Base-by-base conservation (phyloP, 2,797 vertebrate genomes). In the Antennarius maculatus region DNA sequence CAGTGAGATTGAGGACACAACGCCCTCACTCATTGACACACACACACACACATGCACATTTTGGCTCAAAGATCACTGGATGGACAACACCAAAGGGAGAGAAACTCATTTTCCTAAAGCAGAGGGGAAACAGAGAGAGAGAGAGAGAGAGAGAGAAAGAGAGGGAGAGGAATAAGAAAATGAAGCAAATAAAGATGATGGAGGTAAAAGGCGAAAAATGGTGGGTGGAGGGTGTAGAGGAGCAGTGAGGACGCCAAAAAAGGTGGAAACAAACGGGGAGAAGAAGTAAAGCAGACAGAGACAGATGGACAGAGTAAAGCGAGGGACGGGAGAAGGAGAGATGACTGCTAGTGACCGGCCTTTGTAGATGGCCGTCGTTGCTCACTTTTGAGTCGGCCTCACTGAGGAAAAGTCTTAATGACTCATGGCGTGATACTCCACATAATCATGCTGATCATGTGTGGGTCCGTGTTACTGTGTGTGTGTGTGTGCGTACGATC, bases 1-100 rank as follows among this genome's bases (percentile, higher is more conserved):
- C 84, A 88, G 72, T 74, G 80, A 85, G 88, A 91, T 88, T 88
- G 89, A 92, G 89, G 87, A 92, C 86, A 68, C 70, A 68, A 54
- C 54, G 69, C 75, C 85, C 86, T 86, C 82, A 78, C 72, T 83
- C 70, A 56, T 69, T 50, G 27, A 68, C 58, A 73, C 58, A 46
- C 54, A 49, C 28, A 14, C 42, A 41, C 37, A 66, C 61, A 12
- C 12, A 46, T 31, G 31, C 12, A 48, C 41, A 31, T 69, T 83
- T 78, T 70, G 74, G 69, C 45, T 80, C 80, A 53, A 57, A 71
- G 71, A 73, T 41, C 66, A 28, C 66, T 39, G n/a, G 48, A 67
- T 56, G 65, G 57, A 64, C 65, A 79, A 66, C 34, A 45, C 34
- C 55, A 70, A 65, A 70, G 61, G 7, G 53, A 59, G 65, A 65